Conservation (phyloP, 2,888 invertebrate genomes). For the Tenthredo amoena region DNA sequence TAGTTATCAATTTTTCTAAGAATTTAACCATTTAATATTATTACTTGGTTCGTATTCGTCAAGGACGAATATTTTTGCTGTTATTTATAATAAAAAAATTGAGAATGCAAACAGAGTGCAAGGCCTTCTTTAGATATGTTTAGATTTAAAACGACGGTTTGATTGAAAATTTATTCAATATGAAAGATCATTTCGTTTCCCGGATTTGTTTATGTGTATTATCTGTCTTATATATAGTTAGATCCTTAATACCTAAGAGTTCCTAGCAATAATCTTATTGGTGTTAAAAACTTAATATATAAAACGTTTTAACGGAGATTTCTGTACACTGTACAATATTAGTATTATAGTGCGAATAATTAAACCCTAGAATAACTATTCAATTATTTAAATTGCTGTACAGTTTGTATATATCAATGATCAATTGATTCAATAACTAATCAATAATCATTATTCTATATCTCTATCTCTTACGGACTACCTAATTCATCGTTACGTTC, state of each 20-base stretch:
- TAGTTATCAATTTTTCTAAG: too few species aligned
- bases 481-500: constrained; percentile 48
- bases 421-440: constrained; percentile 44
- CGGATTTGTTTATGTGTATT: background rate
- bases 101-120: constrained; percentile 20
- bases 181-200: background rate
- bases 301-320: constrained; percentile 55
- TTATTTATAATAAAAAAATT: background rate
- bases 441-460: background rate
- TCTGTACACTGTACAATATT: constrained; percentile 68
- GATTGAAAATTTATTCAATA: constrained; percentile 7
- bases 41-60: too few species aligned
- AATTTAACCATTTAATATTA: too few species aligned
- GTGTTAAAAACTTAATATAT: background rate
- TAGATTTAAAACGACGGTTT: constrained; percentile 21
- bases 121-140: constrained; percentile 52
- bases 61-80: too few species aligned
- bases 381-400: constrained; percentile 60
- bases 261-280: background rate
- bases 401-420: constrained; percentile 56
- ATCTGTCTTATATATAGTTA: background rate
- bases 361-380: constrained; percentile 56
- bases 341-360: background rate
- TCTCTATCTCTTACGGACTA: background rate
- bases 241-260: background rate